Evolutionary conservation across 2,113 vertebrate species (phyloP).

Genomic region (Otolemur garnettii): DNA sequence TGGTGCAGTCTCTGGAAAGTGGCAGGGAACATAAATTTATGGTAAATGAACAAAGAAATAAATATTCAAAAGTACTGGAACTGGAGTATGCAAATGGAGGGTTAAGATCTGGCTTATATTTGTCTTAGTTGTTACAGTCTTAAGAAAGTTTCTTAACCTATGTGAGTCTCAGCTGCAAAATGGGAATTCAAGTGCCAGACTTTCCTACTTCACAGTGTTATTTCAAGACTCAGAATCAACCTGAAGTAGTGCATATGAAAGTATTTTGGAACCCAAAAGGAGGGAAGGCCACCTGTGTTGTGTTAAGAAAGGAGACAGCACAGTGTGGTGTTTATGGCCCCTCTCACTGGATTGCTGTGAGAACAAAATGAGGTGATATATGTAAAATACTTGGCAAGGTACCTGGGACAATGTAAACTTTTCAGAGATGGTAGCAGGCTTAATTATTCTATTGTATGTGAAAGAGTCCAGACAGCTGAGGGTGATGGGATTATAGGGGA

Average conservation of each 20-base stretch:
- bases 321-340: slow-evolving; percentile 2
- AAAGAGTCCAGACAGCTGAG: slow-evolving; percentile 1
- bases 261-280: slow-evolving; percentile 54
- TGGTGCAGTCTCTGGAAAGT: slow-evolving; percentile 26
- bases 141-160: slow-evolving; percentile 65
- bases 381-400: slow-evolving; percentile 57
- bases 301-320: slow-evolving; percentile 34
- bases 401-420: slow-evolving; percentile 36
- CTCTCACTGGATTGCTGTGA: slow-evolving; percentile 8
- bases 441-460: slow-evolving; percentile 50
- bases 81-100: not conserved
- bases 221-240: slow-evolving; percentile 52
- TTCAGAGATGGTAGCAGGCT: not conserved
- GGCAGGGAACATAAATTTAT: slow-evolving; percentile 14
- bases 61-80: slow-evolving; percentile 36
- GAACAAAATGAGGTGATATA: slow-evolving; percentile 38
- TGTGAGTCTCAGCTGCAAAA: slow-evolving; percentile 42
- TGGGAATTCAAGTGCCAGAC: not conserved
- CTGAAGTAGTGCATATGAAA: slow-evolving; percentile 24
- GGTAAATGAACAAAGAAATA: slow-evolving; percentile 52
- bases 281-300: slow-evolving; percentile 9
- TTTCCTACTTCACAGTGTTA: slow-evolving; percentile 41
- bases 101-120: slow-evolving; percentile 22
- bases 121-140: slow-evolving; percentile 31
- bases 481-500: not conserved